Conservation (phyloP, 2,113 vertebrate genomes). For the Noturus placidus region DNA sequence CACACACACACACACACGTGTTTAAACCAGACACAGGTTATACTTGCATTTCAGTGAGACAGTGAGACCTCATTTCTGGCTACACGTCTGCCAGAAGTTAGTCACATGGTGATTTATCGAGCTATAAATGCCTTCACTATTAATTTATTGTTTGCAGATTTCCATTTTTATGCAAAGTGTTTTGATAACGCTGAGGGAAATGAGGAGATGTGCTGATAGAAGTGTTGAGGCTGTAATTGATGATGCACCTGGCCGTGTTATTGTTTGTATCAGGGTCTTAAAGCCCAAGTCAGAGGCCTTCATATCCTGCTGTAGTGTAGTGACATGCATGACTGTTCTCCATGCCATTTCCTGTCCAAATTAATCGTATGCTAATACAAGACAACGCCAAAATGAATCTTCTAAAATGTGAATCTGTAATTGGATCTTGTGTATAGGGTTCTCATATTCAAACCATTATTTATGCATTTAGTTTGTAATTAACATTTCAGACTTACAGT, state of each 20-base stretch:
- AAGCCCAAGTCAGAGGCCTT: background rate
- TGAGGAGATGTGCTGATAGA: constrained; percentile 10
- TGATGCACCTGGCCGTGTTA: constrained; percentile 9
- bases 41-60: background rate
- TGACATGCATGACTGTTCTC: background rate
- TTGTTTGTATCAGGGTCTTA: constrained; percentile 9
- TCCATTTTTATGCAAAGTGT: constrained; percentile 18
- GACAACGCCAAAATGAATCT: background rate
- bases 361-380: background rate
- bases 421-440: no score
- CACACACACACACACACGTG: background rate
- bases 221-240: constrained; percentile 6
- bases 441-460: background rate
- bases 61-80: background rate
- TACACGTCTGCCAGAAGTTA: constrained; percentile 3
- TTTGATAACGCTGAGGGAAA: constrained; percentile 1
- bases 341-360: background rate
- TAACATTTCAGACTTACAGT: background rate
- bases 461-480: background rate
- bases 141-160: constrained; percentile 13
- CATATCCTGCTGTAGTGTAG: constrained; percentile 10
- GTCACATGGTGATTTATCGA: constrained; percentile 6
- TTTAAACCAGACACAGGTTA: background rate
- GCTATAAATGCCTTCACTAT: background rate
- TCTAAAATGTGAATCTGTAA: background rate